Evolutionary conservation across 2,888 invertebrate genomes (phyloP).

Genomic region (Erannis defoliaria): DNA sequence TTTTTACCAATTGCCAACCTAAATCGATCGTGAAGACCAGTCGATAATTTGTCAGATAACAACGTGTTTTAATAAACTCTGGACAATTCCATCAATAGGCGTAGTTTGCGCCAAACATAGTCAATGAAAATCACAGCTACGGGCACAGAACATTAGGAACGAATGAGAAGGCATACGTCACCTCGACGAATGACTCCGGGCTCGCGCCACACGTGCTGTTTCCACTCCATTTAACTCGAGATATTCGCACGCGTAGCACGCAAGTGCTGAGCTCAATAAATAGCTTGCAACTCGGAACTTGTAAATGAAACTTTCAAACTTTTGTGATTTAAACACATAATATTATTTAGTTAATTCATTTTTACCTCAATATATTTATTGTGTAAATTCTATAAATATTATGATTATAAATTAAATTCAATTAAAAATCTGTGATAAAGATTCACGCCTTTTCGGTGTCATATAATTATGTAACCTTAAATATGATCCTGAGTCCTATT

Average conservation of each 20-base stretch:
- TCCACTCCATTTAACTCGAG: conserved; percentile 11
- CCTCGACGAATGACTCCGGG: conserved; percentile 18
- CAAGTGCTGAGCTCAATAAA: background rate
- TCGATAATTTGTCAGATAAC: no score
- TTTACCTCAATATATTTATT: no score
- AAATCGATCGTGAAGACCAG: no score
- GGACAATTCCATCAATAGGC: background rate
- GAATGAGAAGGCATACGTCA: conserved; percentile 15
- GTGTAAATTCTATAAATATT: no score
- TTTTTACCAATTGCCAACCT: background rate
- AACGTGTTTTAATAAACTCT: no score
- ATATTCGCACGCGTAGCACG: conserved; percentile 4
- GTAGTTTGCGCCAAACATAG: background rate
- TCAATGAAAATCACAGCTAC: background rate
- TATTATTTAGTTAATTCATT: background rate
- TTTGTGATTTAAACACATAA: background rate
- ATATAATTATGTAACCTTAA: no score
- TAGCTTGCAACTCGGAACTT: background rate
- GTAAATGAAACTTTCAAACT: no score
- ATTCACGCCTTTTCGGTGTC: no score
- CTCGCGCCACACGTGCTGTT: conserved; percentile 13
- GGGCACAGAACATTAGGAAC: conserved; percentile 7
- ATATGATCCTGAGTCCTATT: no score
- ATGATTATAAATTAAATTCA: no score
- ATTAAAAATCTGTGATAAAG: no score